These are phyloP conservation scores for Spicauda simplicius DNA, from an alignment of 2,888 invertebrate species.

Conservation along the genomic window DNA sequence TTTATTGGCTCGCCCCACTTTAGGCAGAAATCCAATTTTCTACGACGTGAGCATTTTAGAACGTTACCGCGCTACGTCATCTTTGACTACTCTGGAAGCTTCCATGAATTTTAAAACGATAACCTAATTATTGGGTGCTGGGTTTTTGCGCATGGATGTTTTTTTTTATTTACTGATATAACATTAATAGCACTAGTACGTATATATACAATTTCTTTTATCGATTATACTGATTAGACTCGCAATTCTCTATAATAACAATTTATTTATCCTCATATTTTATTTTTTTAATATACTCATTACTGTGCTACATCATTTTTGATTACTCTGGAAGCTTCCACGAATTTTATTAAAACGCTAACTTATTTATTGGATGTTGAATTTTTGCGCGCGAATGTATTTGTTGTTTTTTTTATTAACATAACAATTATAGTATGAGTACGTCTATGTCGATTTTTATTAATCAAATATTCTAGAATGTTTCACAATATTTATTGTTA, in stretches of 20 bases:
- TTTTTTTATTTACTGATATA: too few species aligned
- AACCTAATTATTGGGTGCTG: conserved; percentile 4
- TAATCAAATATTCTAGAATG: too few species aligned
- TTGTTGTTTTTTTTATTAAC: too few species aligned
- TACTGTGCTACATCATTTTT: conserved; percentile 18
- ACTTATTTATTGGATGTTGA: conserved; percentile 2
- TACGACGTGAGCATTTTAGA: conserved; percentile 32
- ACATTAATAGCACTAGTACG: too few species aligned
- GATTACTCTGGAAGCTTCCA: conserved; percentile 3
- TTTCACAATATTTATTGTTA: too few species aligned
- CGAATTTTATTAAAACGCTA: conserved; percentile 25
- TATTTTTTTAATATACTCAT: too few species aligned
- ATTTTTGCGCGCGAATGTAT: background rate
- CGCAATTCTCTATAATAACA: too few species aligned
- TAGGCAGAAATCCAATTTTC: conserved; percentile 38
- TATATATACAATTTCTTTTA: too few species aligned
- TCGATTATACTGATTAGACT: background rate
- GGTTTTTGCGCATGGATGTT: background rate
- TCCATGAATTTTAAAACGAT: conserved; percentile 24
- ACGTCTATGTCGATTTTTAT: too few species aligned
- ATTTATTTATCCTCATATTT: too few species aligned
- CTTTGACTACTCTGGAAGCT: conserved; percentile 9
- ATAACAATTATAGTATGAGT: too few species aligned
- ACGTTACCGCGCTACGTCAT: conserved; percentile 15
- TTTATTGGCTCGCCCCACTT: conserved; percentile 40